phyloP scores from a whole-genome alignment of 23 tunicate species.

The Halocynthia roretzi region DNA sequence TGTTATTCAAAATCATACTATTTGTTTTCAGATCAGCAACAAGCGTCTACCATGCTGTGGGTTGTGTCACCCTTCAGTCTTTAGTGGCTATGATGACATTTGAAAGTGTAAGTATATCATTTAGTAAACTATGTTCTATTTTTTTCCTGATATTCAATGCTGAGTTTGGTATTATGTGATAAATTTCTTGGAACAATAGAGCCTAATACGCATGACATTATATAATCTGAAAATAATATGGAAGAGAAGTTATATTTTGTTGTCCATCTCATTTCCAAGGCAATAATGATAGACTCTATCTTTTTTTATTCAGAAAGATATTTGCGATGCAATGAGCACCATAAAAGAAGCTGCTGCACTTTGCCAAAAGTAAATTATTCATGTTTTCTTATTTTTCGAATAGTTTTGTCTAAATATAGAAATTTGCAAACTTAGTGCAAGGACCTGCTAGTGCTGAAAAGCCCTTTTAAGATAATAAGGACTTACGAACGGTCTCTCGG shows the following conservation, averaged over 20 bases:
- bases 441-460: not conserved
- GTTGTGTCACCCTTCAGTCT: conserved; percentile 37
- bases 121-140: not conserved
- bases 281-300: not conserved
- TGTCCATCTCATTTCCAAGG: not conserved
- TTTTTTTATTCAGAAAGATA: conserved; percentile 51
- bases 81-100: conserved; percentile 82
- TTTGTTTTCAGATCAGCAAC: conserved; percentile 34
- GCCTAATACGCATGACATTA: no score
- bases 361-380: conserved; percentile 33
- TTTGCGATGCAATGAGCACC: conserved; percentile 32
- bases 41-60: conserved; percentile 69
- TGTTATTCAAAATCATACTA: not conserved
- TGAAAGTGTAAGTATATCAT: conserved; percentile 69
- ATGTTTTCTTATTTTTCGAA: not conserved
- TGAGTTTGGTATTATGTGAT: not conserved
- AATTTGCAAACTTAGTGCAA: not conserved
- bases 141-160: not conserved
- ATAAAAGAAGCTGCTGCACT: conserved; percentile 35
- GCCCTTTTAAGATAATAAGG: not conserved
- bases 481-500: no score
- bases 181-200: not conserved
- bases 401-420: not conserved
- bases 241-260: not conserved
- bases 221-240: no score